Evolutionary conservation across 1,140 invertebrate genomes (phyloP).

Genomic region (Atta texana): DNA sequence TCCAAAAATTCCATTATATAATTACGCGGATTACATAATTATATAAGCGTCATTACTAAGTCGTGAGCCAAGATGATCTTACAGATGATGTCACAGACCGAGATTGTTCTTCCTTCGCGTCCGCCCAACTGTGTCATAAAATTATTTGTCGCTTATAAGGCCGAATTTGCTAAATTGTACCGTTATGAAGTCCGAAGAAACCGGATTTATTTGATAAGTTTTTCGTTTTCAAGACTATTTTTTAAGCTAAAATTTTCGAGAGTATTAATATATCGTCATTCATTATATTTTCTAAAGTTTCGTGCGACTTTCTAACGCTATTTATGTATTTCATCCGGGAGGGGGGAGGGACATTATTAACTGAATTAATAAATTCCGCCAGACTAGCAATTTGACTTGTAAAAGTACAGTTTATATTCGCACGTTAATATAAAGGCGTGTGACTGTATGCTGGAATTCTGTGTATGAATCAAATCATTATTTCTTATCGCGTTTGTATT

Average conservation of each 20-base stretch:
- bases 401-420: constrained; percentile 39
- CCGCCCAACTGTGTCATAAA: constrained; percentile 31
- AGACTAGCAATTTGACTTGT: constrained; percentile 13
- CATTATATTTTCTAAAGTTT: constrained; percentile 3
- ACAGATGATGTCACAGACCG: constrained; percentile 70
- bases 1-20: constrained; percentile 30
- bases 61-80: constrained; percentile 64
- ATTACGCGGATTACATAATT: constrained; percentile 51
- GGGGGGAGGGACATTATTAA: background rate
- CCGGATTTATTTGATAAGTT: background rate
- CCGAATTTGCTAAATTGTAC: constrained; percentile 48
- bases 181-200: constrained; percentile 13
- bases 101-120: constrained; percentile 62
- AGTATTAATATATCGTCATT: background rate
- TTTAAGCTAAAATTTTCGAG: background rate
- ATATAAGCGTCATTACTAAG: constrained; percentile 55
- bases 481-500: constrained; percentile 29
- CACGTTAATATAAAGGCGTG: constrained; percentile 52
- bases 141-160: constrained; percentile 44
- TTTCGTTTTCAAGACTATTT: background rate
- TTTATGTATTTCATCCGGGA: background rate
- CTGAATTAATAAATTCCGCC: constrained; percentile 55
- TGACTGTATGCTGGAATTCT: background rate
- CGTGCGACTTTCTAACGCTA: background rate
- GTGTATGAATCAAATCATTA: constrained; percentile 11